Evolutionary conservation across 1,140 invertebrate species (phyloP), one percentile per base, ranked within the genome.

Genomic region (Linepithema humile): DNA sequence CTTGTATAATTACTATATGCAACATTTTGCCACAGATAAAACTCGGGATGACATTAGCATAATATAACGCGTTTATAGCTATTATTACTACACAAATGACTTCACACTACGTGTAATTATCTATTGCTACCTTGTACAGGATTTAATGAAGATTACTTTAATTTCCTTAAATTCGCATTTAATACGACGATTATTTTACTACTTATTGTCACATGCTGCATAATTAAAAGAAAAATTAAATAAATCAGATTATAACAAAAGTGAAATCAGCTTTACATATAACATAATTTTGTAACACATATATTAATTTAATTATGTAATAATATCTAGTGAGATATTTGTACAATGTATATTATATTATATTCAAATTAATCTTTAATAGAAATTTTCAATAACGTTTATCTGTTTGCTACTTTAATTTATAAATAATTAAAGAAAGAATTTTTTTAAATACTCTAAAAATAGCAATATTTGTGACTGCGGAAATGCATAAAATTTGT

Each of bases 31-130:
- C 38, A 38, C 12, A 50, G 35, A 82, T 70, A n/a, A 80, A 50
- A 43, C 55, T 64, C 48, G 45, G 17, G 17, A 48, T 69, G n/a
- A 10, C 53, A 74, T 74, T 74, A 74, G 53, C 70, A 60, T 32
- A 60, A 15, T 17, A 59, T 59, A 59, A 60, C 60, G 12, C 6
- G 38, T 60, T 74, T 74, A 29, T n/a, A n/a, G n/a, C n/a, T n/a
- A n/a, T n/a, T n/a, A n/a, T n/a, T n/a, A n/a, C n/a, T n/a, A 53
- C 12, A 17, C 35, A 15, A 73, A 12, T 59, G 17, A 29, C 23
- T 38, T 74, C 9, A 35, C 50, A 23, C 23, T 35, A 10, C 5
- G 38, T 60, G 23, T n/a, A n/a, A n/a, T n/a, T n/a, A n/a, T n/a
- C n/a, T n/a, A n/a, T n/a, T n/a, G 38, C 35, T 3, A 15, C 50